Evolutionary conservation across 2,888 invertebrate genomes (phyloP).

Genomic region (Willowsia nigromaculata): DNA sequence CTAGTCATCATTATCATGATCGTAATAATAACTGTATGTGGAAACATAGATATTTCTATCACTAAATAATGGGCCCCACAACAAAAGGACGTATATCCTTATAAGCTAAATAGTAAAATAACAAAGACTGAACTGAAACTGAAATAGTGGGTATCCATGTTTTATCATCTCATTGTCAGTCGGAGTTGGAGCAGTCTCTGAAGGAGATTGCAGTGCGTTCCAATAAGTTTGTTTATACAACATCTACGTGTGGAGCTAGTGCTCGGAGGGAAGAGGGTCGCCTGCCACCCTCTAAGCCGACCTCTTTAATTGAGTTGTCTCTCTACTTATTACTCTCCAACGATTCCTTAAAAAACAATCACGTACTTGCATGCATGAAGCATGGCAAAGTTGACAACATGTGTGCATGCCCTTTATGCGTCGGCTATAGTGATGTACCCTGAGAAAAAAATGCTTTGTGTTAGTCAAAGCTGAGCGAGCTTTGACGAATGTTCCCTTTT

Average conservation of each 20-base stretch:
- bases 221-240: slow-evolving; percentile 27
- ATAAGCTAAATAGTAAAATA: slow-evolving; percentile 9
- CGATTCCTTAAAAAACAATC: slow-evolving; percentile 57
- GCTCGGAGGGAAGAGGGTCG: slow-evolving; percentile 53
- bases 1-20: background rate
- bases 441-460: background rate
- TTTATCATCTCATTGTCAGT: slow-evolving; percentile 7
- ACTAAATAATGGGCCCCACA: background rate
- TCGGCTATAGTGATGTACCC: background rate
- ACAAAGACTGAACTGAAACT: background rate
- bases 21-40: background rate
- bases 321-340: slow-evolving; percentile 67
- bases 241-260: slow-evolving; percentile 25
- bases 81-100: background rate
- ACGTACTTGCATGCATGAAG: slow-evolving; percentile 38
- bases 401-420: slow-evolving; percentile 4
- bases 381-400: slow-evolving; percentile 16
- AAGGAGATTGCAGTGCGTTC: background rate
- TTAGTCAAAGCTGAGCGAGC: background rate
- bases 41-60: no score
- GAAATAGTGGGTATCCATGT: background rate
- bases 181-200: background rate
- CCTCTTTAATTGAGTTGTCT: slow-evolving; percentile 73
- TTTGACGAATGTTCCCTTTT: background rate
- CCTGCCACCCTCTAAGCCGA: slow-evolving; percentile 69